Evolutionary conservation across 2,113 vertebrate species (phyloP).

Genomic region (Setophaga coronata): DNA sequence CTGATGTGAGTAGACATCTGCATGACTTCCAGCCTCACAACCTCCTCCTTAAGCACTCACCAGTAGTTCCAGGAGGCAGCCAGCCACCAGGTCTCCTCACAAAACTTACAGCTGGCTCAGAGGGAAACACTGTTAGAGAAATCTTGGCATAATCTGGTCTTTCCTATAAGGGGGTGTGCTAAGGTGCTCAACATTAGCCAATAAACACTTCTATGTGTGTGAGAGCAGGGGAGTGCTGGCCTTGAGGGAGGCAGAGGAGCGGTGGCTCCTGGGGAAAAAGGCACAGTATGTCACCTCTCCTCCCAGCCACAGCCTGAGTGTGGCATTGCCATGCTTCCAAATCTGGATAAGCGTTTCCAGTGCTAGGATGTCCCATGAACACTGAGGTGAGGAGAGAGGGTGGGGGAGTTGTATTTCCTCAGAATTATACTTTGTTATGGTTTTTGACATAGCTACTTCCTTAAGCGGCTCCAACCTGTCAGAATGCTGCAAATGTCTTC

Average conservation of each 20-base stretch:
- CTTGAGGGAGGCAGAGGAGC: not conserved
- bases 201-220: not conserved
- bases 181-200: not conserved
- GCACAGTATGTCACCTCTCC: not conserved
- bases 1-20: not conserved
- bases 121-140: not conserved
- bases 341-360: not conserved
- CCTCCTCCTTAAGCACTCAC: not conserved
- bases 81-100: not conserved
- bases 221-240: not conserved
- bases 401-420: conserved; percentile 18
- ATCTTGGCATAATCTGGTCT: fast-evolving
- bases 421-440: conserved; percentile 1
- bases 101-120: not conserved
- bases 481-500: conserved; percentile 62
- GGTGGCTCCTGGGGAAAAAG: not conserved
- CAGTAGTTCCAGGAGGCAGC: not conserved
- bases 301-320: not conserved
- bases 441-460: conserved; percentile 38
- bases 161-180: fast-evolving
- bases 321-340: not conserved
- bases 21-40: not conserved
- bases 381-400: not conserved
- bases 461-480: conserved; percentile 44
- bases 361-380: not conserved